Conservation (phyloP, 2,797 vertebrate species). For the Sebastolobus alascanus region DNA sequence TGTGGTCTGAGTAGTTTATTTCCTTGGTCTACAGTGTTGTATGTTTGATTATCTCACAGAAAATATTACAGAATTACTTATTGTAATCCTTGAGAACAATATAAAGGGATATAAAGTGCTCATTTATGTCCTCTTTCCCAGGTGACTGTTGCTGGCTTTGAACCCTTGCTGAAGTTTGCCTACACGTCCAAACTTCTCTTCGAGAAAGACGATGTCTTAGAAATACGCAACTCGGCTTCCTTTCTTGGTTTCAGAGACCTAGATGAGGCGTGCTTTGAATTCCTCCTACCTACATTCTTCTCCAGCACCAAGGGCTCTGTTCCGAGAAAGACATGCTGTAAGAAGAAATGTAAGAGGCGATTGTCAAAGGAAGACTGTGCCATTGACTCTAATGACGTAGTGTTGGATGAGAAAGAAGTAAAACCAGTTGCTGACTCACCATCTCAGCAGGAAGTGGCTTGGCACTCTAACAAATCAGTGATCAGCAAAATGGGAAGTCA, state of each 20-base stretch:
- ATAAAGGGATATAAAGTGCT: background rate
- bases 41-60: background rate
- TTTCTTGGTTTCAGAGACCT: constrained; percentile 92
- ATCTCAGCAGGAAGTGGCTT: constrained; percentile 76
- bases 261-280: constrained; percentile 95
- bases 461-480: constrained; percentile 59
- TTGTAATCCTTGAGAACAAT: background rate
- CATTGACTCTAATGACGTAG: constrained; percentile 39
- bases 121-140: constrained; percentile 58
- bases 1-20: background rate
- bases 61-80: background rate
- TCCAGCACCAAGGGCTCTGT: constrained; percentile 79
- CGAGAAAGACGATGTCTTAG: constrained; percentile 91
- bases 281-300: constrained; percentile 92
- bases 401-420: constrained; percentile 76
- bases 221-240: constrained; percentile 89
- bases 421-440: constrained; percentile 79
- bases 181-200: constrained; percentile 95
- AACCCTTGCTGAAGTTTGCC: constrained; percentile 93
- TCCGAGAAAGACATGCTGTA: constrained; percentile 86
- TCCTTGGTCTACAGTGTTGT: background rate
- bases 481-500: constrained; percentile 53
- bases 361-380: constrained; percentile 15
- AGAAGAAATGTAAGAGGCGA: constrained; percentile 78
- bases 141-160: constrained; percentile 93